These are phyloP conservation scores for Phataginus tetradactyla DNA, from an alignment of 2,797 vertebrate species.

Conservation along the genomic window DNA sequence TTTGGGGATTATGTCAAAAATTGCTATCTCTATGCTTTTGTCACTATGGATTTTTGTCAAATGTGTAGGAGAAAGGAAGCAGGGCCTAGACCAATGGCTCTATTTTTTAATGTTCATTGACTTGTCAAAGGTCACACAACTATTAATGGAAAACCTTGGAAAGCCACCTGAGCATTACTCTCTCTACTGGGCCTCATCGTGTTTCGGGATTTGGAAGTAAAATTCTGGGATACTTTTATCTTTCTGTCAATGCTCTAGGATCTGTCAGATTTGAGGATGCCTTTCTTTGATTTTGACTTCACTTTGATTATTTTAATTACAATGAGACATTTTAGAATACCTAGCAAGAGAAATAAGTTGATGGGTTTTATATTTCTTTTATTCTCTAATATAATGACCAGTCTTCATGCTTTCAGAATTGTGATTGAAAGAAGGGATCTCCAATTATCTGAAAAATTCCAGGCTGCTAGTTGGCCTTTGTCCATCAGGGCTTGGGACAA, in stretches of 20 bases:
- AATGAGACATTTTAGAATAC: not conserved
- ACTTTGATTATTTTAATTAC: not conserved
- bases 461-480: not conserved
- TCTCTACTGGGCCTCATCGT: not conserved
- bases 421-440: not conserved
- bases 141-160: not conserved
- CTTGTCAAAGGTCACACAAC: not conserved
- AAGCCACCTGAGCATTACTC: not conserved
- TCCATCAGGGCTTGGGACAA: not conserved
- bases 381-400: not conserved
- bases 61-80: not conserved
- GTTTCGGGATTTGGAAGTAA: slow-evolving; percentile 19
- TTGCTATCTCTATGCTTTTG: slow-evolving; percentile 18
- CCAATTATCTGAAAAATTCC: not conserved
- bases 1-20: slow-evolving; percentile 39
- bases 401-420: slow-evolving; percentile 29
- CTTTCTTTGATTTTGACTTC: not conserved
- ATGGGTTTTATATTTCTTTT: not conserved
- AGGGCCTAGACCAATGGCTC: not conserved
- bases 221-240: not conserved
- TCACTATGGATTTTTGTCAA: slow-evolving; percentile 60
- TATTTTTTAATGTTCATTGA: not conserved
- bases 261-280: not conserved
- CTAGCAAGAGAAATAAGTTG: not conserved
- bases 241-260: not conserved